phyloP scores from a whole-genome alignment of 2,113 vertebrate species.

The Neolamprologus cancellatus region DNA sequence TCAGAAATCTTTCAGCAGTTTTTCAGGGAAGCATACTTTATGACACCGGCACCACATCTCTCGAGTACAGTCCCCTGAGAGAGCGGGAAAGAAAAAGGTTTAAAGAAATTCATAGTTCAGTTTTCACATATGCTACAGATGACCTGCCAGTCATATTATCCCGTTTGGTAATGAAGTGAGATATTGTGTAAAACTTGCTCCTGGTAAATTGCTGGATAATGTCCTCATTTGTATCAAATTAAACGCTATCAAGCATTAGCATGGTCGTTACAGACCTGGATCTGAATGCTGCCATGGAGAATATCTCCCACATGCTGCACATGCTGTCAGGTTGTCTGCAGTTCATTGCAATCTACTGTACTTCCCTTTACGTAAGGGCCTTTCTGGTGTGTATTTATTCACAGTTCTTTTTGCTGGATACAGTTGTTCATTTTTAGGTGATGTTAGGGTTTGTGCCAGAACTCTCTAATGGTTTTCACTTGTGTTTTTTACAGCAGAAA shows the following conservation, averaged over 20 bases:
- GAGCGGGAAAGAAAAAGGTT: not conserved
- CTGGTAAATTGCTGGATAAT: conserved; percentile 38
- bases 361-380: not conserved
- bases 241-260: conserved; percentile 41
- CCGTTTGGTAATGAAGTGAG: conserved; percentile 1
- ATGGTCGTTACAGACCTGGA: conserved; percentile 26
- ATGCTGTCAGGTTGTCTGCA: conserved; percentile 12
- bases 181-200: conserved; percentile 25
- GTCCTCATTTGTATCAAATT: conserved; percentile 49
- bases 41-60: conserved; percentile 6
- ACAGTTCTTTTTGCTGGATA: not conserved
- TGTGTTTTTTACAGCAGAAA: not conserved
- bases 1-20: conserved; percentile 41
- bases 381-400: not conserved
- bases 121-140: conserved; percentile 2
- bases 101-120: not conserved
- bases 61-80: not conserved
- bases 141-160: conserved; percentile 16
- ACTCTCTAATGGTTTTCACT: not conserved
- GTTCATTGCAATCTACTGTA: not conserved
- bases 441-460: not conserved
- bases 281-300: conserved; percentile 6
- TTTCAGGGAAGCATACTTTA: conserved; percentile 23
- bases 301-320: conserved; percentile 40
- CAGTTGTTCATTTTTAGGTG: not conserved